Evolutionary conservation across 2,888 invertebrate species (phyloP).

Genomic region (Papilio gigon): DNA sequence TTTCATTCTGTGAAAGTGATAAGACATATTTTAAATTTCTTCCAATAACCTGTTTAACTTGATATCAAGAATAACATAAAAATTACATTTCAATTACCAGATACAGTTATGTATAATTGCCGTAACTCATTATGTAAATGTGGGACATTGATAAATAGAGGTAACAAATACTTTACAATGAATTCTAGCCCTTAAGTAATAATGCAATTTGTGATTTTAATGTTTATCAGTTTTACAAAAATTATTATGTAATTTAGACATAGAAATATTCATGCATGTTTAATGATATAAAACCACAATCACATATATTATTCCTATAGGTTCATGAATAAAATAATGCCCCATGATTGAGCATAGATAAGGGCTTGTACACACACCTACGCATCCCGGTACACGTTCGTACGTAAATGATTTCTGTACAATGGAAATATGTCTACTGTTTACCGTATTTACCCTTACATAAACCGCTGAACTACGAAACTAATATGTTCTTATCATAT

Average conservation of each 20-base stretch:
- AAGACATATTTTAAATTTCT: not conserved
- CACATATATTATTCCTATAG: not conserved
- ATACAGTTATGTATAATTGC: constrained; percentile 30
- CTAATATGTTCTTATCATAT: too few species aligned
- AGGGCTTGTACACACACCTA: too few species aligned
- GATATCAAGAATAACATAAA: constrained; percentile 22
- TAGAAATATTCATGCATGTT: not conserved
- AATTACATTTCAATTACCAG: constrained; percentile 25
- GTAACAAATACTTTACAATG: constrained; percentile 4
- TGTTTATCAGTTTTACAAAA: too few species aligned
- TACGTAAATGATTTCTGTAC: not conserved
- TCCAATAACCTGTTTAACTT: constrained; percentile 13
- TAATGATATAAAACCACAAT: not conserved
- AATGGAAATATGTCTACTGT: not conserved
- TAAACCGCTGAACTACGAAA: too few species aligned
- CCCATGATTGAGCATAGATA: too few species aligned
- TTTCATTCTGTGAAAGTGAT: constrained; percentile 5
- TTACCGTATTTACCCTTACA: too few species aligned
- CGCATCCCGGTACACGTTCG: too few species aligned
- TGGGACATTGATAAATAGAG: constrained; percentile 15
- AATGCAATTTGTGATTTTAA: not conserved
- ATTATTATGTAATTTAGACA: not conserved
- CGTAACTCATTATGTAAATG: constrained; percentile 18
- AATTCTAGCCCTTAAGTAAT: not conserved
- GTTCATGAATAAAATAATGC: not conserved